Conservation (phyloP, 2,797 vertebrate species). For the Sarcophilus harrisii region DNA sequence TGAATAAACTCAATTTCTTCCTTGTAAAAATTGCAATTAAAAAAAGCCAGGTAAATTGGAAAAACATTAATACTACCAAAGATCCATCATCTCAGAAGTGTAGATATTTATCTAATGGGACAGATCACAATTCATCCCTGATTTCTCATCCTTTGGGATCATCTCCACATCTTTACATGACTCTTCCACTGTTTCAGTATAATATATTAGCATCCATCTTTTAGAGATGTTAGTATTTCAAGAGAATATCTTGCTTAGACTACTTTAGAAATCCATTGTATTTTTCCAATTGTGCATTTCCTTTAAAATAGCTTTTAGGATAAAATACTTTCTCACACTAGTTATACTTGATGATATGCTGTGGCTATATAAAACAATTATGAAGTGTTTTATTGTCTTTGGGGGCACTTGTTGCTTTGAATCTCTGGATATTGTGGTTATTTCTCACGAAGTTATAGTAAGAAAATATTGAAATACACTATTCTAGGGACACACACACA, state of each 20-base stretch:
- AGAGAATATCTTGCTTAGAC: not conserved
- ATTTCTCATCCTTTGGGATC: not conserved
- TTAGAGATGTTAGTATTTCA: not conserved
- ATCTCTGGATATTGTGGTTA: not conserved
- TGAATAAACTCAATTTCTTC: not conserved
- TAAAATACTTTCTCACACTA: not conserved
- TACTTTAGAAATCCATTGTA: not conserved
- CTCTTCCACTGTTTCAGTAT: not conserved
- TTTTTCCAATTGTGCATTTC: not conserved
- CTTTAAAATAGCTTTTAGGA: not conserved
- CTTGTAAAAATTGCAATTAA: not conserved
- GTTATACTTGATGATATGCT: not conserved
- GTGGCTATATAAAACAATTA: not conserved
- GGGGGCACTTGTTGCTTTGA: not conserved
- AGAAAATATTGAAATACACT: not conserved
- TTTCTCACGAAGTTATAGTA: not conserved
- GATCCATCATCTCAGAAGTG: not conserved
- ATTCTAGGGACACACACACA: not conserved
- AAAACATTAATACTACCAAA: not conserved
- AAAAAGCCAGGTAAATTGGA: not conserved
- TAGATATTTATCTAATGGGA: not conserved
- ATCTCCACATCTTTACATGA: not conserved
- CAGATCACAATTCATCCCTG: not conserved
- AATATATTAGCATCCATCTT: not conserved
- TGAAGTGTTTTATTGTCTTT: not conserved